These are phyloP conservation scores for Hormiphora californensis DNA, from an alignment of 37 sponge, comb jelly and placozoan genomes.

Conservation along the genomic window DNA sequence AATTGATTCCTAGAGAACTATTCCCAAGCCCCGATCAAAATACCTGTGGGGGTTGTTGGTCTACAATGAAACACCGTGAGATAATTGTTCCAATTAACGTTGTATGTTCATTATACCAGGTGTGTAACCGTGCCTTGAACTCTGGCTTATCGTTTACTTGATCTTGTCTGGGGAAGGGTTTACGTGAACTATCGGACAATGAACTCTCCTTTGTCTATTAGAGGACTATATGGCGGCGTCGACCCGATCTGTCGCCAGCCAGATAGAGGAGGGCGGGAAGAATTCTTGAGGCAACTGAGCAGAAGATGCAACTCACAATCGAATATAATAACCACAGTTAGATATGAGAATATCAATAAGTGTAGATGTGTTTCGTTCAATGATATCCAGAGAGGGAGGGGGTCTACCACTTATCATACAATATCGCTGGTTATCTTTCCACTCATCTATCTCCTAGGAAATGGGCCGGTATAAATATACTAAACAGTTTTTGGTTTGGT, in stretches of 20 bases:
- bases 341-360: constrained; percentile 2
- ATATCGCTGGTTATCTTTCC: constrained; percentile 25
- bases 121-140: not conserved
- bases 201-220: too few relatives aligned
- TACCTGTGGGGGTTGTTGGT: constrained; percentile 92
- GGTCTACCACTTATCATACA: constrained; percentile 32
- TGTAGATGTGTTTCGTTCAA: not conserved
- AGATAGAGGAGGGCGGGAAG: too few relatives aligned
- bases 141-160: constrained; percentile 27
- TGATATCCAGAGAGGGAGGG: not conserved
- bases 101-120: not conserved
- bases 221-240: too few relatives aligned
- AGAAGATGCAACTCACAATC: constrained; percentile 54
- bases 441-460: constrained; percentile 36
- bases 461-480: too few relatives aligned
- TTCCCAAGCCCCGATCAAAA: too few relatives aligned
- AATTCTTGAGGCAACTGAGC: too few relatives aligned
- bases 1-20: too few relatives aligned
- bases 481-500: too few relatives aligned
- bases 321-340: not conserved
- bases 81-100: not conserved
- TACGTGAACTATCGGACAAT: too few relatives aligned
- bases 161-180: not conserved
- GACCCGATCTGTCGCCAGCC: too few relatives aligned
- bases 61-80: constrained; percentile 82